Percentiles rank a stretch among this genome's conserved stretches.
Conservation (phyloP, 2,888 invertebrate genomes). For the Drosophila mimetica region DNA sequence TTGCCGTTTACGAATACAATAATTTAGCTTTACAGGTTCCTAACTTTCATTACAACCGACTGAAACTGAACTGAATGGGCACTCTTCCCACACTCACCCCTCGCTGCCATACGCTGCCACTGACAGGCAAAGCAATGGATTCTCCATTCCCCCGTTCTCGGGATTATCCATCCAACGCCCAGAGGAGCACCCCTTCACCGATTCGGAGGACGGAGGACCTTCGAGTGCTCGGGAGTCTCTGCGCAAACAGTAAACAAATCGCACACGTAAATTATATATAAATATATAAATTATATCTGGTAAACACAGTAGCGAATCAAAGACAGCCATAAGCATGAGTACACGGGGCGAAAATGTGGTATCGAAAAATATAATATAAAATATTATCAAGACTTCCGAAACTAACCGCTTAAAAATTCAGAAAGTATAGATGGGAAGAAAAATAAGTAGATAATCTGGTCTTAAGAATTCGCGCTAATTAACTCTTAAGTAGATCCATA, state of each 20-base stretch:
- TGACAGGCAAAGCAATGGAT: slow-evolving; percentile 5
- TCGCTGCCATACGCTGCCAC: neutral
- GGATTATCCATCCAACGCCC: neutral
- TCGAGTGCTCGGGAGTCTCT: slow-evolving; percentile 10
- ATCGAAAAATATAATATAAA: no score
- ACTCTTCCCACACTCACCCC: neutral
- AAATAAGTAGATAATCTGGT: no score
- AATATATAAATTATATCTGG: slow-evolving; percentile 33
- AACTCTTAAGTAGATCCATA: no score
- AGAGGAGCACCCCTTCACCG: neutral
- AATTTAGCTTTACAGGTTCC: slow-evolving; percentile 1
- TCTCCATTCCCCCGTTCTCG: neutral
- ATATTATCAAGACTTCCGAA: no score
- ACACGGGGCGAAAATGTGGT: slow-evolving; percentile 1
- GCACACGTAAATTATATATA: slow-evolving; percentile 39
- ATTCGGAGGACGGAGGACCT: neutral
- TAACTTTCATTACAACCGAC: slow-evolving; percentile 13
- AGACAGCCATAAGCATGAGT: neutral
- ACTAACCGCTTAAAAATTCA: no score
- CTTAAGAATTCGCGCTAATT: no score
- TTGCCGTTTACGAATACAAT: slow-evolving; percentile 5
- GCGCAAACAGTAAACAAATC: slow-evolving; percentile 32
- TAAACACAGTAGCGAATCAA: slow-evolving; percentile 28
- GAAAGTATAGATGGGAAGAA: no score
- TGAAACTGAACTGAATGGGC: slow-evolving; percentile 13